Evolutionary conservation across 2,797 vertebrate genomes (phyloP).

Genomic region (Eremophila alpestris): DNA sequence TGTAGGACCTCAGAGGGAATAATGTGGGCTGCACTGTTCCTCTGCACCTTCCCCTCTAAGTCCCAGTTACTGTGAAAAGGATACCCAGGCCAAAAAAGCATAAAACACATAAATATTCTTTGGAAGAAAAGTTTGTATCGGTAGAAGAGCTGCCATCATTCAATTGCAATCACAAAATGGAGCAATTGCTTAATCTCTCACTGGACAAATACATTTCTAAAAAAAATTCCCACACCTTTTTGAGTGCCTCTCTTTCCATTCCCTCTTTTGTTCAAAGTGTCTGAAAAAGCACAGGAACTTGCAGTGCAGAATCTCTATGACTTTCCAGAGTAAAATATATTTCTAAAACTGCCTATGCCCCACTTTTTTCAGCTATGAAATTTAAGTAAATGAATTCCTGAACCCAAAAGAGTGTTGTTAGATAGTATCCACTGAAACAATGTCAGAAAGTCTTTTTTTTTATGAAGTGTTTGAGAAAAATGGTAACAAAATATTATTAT

Average conservation of each 20-base stretch:
- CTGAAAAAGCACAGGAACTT: not conserved
- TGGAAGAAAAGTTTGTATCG: not conserved
- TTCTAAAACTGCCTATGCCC: not conserved
- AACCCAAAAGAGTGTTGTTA: not conserved
- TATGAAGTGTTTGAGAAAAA: not conserved
- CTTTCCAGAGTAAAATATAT: not conserved
- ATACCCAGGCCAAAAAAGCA: not conserved
- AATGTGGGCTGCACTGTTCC: not conserved
- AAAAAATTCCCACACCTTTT: accelerated
- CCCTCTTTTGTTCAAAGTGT: not conserved
- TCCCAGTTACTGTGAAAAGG: not conserved
- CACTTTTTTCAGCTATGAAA: not conserved
- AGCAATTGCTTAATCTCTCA: not conserved
- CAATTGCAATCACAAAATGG: not conserved
- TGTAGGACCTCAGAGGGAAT: not conserved
- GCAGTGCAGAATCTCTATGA: not conserved
- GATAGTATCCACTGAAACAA: not conserved
- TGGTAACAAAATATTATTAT: slow-evolving; percentile 47
- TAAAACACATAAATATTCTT: not conserved
- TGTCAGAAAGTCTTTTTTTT: not conserved
- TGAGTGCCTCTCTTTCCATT: not conserved
- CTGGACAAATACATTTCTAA: not conserved
- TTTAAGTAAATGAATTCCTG: not conserved
- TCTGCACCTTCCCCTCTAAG: not conserved
- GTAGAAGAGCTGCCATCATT: not conserved